These are phyloP conservation scores for Galeruca laticollis DNA, from an alignment of 2,888 invertebrate genomes.

Conservation along the genomic window DNA sequence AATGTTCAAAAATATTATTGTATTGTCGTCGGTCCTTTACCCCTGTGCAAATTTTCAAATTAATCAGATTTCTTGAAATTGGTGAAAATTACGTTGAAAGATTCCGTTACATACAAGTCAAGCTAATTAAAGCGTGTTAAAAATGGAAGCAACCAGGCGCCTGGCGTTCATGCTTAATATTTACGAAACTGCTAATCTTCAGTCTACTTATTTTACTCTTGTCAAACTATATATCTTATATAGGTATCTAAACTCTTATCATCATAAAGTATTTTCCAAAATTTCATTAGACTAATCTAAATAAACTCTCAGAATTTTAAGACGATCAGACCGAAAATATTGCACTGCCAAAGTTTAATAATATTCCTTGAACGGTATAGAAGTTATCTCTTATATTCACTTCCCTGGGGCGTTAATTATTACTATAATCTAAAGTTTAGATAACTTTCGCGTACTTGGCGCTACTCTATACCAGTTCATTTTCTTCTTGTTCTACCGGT, in stretches of 20 bases:
- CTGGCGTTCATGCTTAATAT: too few relatives aligned
- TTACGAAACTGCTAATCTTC: too few relatives aligned
- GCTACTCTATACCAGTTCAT: conserved; percentile 1
- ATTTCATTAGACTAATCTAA: conserved; percentile 18
- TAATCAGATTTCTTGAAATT: too few relatives aligned
- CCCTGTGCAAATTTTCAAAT: too few relatives aligned
- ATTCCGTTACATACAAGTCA: too few relatives aligned
- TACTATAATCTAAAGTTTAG: conserved; percentile 36
- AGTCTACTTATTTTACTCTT: too few relatives aligned
- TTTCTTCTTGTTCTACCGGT: conserved; percentile 23
- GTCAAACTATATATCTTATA: too few relatives aligned
- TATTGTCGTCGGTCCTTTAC: too few relatives aligned
- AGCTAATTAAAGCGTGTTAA: too few relatives aligned
- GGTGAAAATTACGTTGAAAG: too few relatives aligned
- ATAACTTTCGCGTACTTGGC: conserved; percentile 33
- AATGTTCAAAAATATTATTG: too few relatives aligned
- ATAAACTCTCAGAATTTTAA: conserved; percentile 39
- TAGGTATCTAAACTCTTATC: not conserved
- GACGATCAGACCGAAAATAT: conserved; percentile 49
- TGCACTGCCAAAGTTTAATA: conserved; percentile 48
- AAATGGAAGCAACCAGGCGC: too few relatives aligned
- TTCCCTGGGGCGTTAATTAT: conserved; percentile 46
- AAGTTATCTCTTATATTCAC: conserved; percentile 47
- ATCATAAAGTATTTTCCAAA: not conserved
- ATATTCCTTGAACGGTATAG: conserved; percentile 49